Percentiles rank a stretch among this genome's conserved stretches.
Evolutionary conservation across 2,797 vertebrate species (phyloP).

Genomic region (Lacerta agilis): DNA sequence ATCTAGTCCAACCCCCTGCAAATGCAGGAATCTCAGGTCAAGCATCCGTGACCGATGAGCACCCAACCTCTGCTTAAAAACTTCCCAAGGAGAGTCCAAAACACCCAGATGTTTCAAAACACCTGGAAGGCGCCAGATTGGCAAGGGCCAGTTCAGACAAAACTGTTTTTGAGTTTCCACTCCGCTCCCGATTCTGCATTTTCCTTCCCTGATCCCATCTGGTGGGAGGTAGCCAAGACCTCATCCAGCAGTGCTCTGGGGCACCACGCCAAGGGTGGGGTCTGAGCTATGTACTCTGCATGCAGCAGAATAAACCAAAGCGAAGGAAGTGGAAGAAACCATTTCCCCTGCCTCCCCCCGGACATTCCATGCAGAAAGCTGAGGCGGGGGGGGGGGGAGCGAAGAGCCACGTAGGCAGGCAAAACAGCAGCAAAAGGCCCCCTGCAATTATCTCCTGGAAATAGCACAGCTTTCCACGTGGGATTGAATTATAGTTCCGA

Average conservation of each 20-base stretch:
- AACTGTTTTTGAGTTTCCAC: neutral
- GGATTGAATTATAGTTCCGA: neutral
- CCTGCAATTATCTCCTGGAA: constrained; percentile 34
- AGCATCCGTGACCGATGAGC: no score
- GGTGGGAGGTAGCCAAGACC: neutral
- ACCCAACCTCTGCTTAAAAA: no score
- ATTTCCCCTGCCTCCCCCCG: neutral
- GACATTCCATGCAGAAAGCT: constrained; percentile 50
- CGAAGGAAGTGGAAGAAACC: constrained; percentile 18
- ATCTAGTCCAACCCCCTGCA: no score
- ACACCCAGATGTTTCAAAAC: no score
- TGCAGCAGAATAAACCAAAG: neutral
- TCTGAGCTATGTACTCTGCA: accelerated
- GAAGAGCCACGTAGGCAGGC: constrained; percentile 27
- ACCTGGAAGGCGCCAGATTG: no score
- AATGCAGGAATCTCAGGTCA: no score
- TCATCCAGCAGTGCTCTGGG: accelerated
- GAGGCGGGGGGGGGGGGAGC: constrained; percentile 23
- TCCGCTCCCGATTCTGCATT: neutral
- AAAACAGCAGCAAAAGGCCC: neutral
- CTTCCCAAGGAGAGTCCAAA: no score
- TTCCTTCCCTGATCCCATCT: neutral
- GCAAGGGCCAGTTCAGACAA: neutral
- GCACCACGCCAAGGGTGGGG: neutral
- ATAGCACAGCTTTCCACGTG: accelerated